Evolutionary conservation across 2,888 invertebrate genomes (phyloP).

Genomic region (Amiota communis): DNA sequence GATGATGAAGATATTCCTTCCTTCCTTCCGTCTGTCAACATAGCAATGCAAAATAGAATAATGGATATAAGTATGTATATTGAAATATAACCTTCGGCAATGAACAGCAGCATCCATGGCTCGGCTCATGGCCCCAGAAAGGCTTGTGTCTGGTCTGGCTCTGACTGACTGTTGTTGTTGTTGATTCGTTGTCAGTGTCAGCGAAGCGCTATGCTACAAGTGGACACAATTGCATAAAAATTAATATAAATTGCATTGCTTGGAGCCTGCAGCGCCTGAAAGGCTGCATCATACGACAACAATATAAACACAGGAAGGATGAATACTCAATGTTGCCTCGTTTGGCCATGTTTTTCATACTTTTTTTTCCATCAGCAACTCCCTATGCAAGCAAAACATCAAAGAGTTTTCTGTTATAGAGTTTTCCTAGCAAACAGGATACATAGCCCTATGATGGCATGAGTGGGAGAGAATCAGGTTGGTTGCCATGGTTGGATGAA

Average conservation of each 20-base stretch:
- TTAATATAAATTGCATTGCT: constrained; percentile 34
- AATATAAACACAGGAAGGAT: constrained; percentile 1
- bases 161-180: constrained; percentile 2
- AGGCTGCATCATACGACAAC: neutral
- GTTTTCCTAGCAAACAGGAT: neutral
- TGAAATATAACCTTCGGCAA: constrained; percentile 9
- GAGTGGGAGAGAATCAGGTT: neutral
- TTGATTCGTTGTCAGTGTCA: neutral
- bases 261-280: constrained; percentile 12
- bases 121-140: neutral
- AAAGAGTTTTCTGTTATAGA: neutral
- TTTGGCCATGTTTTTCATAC: neutral
- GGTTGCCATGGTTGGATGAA: constrained; percentile 12
- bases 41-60: neutral
- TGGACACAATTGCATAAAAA: constrained; percentile 25
- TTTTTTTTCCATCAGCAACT: neutral
- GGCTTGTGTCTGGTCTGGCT: neutral
- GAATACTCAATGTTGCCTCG: neutral
- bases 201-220: neutral
- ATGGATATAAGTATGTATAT: constrained; percentile 15
- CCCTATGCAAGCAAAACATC: constrained; percentile 6
- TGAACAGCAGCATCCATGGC: neutral
- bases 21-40: too few relatives aligned
- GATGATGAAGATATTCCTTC: too few relatives aligned
- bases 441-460: neutral